Percentiles rank a stretch among this genome's conserved stretches.
Conservation (phyloP, 1,140 invertebrate species). For the Brachionus plicatilis region DNA sequence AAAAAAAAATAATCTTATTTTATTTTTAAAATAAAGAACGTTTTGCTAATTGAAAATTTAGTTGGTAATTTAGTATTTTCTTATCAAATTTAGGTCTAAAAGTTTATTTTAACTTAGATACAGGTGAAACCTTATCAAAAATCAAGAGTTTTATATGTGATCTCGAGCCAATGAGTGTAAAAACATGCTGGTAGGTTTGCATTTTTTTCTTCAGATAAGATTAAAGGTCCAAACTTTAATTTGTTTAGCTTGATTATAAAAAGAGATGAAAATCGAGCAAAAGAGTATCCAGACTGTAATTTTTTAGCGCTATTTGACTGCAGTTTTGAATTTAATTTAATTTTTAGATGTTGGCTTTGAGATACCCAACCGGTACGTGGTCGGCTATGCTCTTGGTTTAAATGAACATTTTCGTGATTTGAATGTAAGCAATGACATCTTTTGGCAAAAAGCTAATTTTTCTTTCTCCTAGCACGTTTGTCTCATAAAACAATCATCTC, state of each 20-base stretch:
- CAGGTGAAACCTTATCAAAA: neutral
- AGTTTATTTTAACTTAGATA: neutral
- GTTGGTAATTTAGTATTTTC: neutral
- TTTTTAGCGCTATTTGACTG: neutral
- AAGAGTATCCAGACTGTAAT: conserved; percentile 14
- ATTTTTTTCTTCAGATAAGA: neutral
- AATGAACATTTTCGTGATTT: conserved; percentile 66
- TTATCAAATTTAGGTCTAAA: neutral
- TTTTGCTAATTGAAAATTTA: conserved; percentile 27
- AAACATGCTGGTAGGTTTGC: conserved; percentile 7
- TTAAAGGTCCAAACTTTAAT: neutral
- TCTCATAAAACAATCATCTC: conserved; percentile 13
- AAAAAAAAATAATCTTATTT: neutral
- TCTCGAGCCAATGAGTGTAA: neutral
- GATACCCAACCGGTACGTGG: conserved; percentile 64
- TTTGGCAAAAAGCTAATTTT: neutral
- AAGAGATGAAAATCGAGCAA: neutral
- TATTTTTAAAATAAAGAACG: neutral
- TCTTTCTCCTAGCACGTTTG: neutral
- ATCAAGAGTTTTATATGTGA: neutral
- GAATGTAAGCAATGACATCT: neutral
- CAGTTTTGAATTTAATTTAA: too few relatives aligned
- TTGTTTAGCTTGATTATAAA: conserved; percentile 30
- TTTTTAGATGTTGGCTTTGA: conserved; percentile 60
- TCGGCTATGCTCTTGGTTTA: conserved; percentile 65